Evolutionary conservation across 2,113 vertebrate genomes (phyloP).

Genomic region (Loxodonta africana): DNA sequence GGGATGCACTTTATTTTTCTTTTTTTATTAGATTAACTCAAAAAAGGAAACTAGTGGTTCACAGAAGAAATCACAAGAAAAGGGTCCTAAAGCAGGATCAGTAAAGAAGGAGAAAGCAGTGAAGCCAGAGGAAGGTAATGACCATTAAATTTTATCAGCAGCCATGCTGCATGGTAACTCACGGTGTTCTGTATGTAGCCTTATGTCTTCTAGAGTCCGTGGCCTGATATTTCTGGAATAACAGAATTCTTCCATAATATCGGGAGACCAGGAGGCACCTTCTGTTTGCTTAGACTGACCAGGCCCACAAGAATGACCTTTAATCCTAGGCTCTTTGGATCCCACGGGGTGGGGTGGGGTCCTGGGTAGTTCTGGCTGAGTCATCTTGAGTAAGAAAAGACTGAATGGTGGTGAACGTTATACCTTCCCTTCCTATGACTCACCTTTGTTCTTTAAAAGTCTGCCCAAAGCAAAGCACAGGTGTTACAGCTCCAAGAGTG

Average conservation of each 20-base stretch:
- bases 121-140: conserved; percentile 92
- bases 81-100: conserved; percentile 92
- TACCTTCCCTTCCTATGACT: background rate
- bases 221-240: background rate
- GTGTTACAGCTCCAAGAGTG: background rate
- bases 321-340: background rate
- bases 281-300: background rate
- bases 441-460: background rate
- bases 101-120: conserved; percentile 94
- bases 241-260: background rate
- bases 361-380: background rate
- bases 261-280: background rate
- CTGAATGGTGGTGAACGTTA: background rate
- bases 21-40: conserved; percentile 89
- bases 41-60: conserved; percentile 92
- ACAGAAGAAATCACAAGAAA: conserved; percentile 93
- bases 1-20: conserved; percentile 38
- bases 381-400: background rate
- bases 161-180: background rate
- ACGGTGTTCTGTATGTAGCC: background rate
- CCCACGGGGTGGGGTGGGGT: no score
- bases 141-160: background rate
- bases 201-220: background rate
- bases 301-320: background rate
- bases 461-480: background rate